Evolutionary conservation across 2,797 vertebrate species (phyloP), one percentile per base, ranked within the genome.

Genomic region (Tragopan temminckii): DNA sequence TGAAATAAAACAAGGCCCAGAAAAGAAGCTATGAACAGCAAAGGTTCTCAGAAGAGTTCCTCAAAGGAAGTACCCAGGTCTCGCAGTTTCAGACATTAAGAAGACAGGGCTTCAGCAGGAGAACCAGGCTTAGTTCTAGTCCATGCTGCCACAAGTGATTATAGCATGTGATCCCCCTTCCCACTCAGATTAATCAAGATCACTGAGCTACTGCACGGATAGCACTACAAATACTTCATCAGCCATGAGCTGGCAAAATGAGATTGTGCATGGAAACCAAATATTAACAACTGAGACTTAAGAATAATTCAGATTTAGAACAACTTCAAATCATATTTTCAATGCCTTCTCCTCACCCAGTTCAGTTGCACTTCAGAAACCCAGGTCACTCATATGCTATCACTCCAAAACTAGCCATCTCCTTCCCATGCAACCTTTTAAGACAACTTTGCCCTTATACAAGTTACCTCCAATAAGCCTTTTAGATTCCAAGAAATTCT

Each of bases 371-470:
- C 50, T 61, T 55, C 88, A 72, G 55, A 92, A 95, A 94, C 90
- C 89, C 92, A 89, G 84, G 93, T 93, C 93, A 95, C 40, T 43
- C 88, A 83, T 59, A 78, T 79, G 69, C 91, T 91, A 90, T 62
- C 75, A 38, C 45, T 90, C 66, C 62, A 77, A 75, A 85, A 13
- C 33, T 71, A 93, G 84, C 53, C 84, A 80, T 78, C 92, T 93
- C 86, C 88, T 81, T 89, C 36, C 58, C 0, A 0, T 71, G 53
- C 78, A 90, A 74, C 58, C 58, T 45, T 90, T 82, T 71, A 70
- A 82, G 90, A 78, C 62, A 38, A n/a, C 66, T 71, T 72, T 88
- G 46, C 36, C 71, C 71, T 91, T 77, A 80, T 88, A 76, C 81
- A 66, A 85, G 29, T 52, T 64, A 85, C 72, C 58, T 90, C 70